Percentiles rank a stretch among this genome's conserved stretches.
Conservation (phyloP, 2,113 vertebrate genomes). For the Corythaeola cristata region DNA sequence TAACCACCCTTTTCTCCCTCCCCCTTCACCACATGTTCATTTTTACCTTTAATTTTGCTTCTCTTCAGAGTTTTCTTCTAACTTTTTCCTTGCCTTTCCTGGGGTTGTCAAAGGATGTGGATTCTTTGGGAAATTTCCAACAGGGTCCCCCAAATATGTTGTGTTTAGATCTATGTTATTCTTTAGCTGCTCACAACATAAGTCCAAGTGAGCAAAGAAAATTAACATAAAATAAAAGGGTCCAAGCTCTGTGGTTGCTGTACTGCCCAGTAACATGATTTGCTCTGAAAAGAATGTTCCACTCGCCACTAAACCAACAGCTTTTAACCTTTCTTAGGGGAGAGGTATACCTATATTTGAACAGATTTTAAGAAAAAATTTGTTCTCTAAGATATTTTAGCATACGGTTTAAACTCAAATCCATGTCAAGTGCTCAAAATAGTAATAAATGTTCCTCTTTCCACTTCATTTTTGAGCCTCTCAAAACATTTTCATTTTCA, state of each 20-base stretch:
- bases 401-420: background rate
- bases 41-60: constrained; percentile 47
- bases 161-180: background rate
- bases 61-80: constrained; percentile 35
- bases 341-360: background rate
- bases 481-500: background rate
- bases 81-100: background rate
- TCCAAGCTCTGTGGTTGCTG: background rate
- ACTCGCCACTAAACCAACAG: background rate
- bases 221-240: background rate
- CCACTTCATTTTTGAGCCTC: background rate
- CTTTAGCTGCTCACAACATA: background rate
- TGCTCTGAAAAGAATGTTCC: background rate
- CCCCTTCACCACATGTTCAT: background rate
- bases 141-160: background rate
- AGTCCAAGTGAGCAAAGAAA: background rate
- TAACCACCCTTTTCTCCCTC: background rate
- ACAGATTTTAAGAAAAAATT: background rate
- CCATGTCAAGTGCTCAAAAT: background rate
- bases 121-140: constrained; percentile 11
- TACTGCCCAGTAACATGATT: background rate
- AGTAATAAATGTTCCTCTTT: background rate
- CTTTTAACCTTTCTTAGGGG: background rate
- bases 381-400: background rate
- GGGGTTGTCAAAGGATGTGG: background rate